phyloP scores from a whole-genome alignment of 2,113 vertebrate species.

The Lampris megalopsis region DNA sequence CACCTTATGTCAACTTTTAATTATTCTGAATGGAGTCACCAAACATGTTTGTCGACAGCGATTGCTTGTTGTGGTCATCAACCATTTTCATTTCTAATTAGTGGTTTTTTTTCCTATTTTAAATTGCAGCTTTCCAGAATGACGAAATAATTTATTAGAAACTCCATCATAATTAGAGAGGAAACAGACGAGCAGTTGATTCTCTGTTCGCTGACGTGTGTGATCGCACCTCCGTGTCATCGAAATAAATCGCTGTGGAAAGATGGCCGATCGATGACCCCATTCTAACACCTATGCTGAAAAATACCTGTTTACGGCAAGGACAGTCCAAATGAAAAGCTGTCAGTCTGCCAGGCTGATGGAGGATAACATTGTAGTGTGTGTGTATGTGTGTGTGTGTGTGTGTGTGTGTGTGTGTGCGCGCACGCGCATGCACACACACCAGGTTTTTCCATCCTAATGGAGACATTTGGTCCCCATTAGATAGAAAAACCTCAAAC shows the following conservation, averaged over 20 bases:
- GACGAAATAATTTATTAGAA: no score
- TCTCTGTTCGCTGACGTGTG: background rate
- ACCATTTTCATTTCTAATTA: no score
- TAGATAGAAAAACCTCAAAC: no score
- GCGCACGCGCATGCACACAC: no score
- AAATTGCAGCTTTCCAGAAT: no score
- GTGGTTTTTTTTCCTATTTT: no score
- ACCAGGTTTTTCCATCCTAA: no score
- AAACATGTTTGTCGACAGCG: no score
- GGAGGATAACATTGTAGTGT: slow-evolving; percentile 1
- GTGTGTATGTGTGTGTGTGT: background rate
- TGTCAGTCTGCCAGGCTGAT: slow-evolving; percentile 22
- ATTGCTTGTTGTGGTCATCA: no score
- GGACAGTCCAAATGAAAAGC: slow-evolving; percentile 31
- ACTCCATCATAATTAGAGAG: background rate
- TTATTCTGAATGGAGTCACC: no score
- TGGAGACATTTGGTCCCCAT: no score
- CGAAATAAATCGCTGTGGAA: background rate
- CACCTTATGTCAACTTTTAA: no score
- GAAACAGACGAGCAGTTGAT: background rate
- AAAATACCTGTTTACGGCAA: slow-evolving; percentile 36
- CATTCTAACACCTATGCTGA: slow-evolving; percentile 31
- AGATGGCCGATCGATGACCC: slow-evolving; percentile 18
- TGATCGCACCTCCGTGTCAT: background rate
- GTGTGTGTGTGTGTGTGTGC: background rate